Conservation (phyloP, 1,140 invertebrate species). For the Dinothrombium tinctorium region DNA sequence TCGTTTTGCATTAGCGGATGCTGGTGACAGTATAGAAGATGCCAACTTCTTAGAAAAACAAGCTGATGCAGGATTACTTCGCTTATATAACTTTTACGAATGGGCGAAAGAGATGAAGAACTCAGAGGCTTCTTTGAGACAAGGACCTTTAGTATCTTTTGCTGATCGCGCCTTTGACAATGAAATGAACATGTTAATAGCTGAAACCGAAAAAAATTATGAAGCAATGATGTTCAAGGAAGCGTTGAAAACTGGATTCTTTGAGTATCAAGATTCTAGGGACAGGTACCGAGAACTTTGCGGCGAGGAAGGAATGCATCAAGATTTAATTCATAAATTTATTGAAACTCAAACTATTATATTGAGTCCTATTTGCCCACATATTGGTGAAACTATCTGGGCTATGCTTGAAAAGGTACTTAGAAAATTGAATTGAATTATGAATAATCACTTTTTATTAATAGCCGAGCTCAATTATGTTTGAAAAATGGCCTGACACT, state of each 20-base stretch:
- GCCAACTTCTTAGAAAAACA: slow-evolving; percentile 89
- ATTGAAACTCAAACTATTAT: slow-evolving; percentile 68
- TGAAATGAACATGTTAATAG: slow-evolving; percentile 71
- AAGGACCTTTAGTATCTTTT: background rate
- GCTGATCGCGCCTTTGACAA: slow-evolving; percentile 4
- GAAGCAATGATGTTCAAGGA: slow-evolving; percentile 82
- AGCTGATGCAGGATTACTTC: slow-evolving; percentile 82
- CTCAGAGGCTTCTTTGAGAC: background rate
- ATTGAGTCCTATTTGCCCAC: slow-evolving; percentile 84
- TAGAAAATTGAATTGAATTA: slow-evolving; percentile 28
- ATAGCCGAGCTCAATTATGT: slow-evolving; percentile 21
- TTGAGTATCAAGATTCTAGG: slow-evolving; percentile 65
- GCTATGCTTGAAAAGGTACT: slow-evolving; percentile 19
- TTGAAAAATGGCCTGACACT: slow-evolving; percentile 49
- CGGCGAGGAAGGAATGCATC: slow-evolving; percentile 37
- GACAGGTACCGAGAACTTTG: slow-evolving; percentile 80
- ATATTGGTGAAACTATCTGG: slow-evolving; percentile 84
- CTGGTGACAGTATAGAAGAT: slow-evolving; percentile 93
- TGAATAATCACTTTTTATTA: background rate
- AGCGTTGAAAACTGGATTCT: slow-evolving; percentile 74
- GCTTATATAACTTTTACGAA: slow-evolving; percentile 79
- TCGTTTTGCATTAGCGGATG: slow-evolving; percentile 73
- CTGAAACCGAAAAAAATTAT: slow-evolving; percentile 59
- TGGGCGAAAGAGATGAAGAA: slow-evolving; percentile 76
- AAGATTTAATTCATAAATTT: slow-evolving; percentile 50